These are phyloP conservation scores for Erethizon dorsatum DNA, from an alignment of 2,797 vertebrate genomes.

Conservation along the genomic window DNA sequence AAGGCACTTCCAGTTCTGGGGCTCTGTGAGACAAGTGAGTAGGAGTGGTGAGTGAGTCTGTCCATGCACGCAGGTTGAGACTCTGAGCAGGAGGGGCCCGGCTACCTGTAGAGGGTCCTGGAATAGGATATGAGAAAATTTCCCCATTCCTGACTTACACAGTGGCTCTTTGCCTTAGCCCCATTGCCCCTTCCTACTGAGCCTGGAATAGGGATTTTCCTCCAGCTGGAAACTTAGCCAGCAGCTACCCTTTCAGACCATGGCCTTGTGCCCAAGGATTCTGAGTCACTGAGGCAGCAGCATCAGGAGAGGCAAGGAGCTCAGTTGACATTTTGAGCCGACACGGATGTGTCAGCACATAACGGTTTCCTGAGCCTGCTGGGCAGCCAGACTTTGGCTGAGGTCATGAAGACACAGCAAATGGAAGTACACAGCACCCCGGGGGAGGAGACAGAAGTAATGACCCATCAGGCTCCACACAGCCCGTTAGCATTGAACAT, in stretches of 20 bases:
- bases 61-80: background rate
- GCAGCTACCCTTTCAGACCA: conserved; percentile 32
- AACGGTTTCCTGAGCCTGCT: background rate
- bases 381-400: background rate
- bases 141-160: background rate
- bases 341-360: background rate
- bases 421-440: background rate
- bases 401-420: conserved; percentile 62
- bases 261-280: conserved; percentile 7
- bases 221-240: conserved; percentile 23
- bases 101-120: background rate
- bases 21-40: background rate
- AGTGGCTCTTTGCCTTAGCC: background rate
- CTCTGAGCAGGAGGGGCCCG: background rate
- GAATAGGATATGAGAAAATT: background rate
- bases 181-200: background rate
- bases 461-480: background rate
- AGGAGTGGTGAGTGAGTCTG: background rate
- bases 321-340: background rate
- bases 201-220: background rate
- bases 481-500: background rate
- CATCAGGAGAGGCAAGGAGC: background rate
- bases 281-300: conserved; percentile 29
- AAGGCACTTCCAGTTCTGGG: background rate
- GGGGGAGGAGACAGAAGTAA: background rate